Evolutionary conservation across 2,888 invertebrate genomes (phyloP).

Genomic region (Morpho achilles): DNA sequence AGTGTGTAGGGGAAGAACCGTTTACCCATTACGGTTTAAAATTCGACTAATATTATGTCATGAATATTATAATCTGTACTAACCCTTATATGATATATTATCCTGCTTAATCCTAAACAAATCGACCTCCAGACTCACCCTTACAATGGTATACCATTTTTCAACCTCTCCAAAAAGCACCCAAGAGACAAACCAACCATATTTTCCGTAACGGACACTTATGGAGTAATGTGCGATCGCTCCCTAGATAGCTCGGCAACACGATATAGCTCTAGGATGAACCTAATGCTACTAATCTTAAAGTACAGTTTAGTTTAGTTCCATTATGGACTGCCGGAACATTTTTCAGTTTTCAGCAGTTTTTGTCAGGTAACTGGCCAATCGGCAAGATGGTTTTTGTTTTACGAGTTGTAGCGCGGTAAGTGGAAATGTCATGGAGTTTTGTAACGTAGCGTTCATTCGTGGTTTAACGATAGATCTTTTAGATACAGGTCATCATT

Average conservation of each 20-base stretch:
- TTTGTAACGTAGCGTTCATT: too few relatives aligned
- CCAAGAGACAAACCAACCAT: conserved; percentile 20
- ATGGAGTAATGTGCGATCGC: conserved; percentile 21
- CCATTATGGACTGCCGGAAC: background rate
- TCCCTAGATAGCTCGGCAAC: conserved; percentile 16
- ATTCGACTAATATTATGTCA: too few relatives aligned
- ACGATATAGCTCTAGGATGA: too few relatives aligned
- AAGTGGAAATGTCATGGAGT: too few relatives aligned
- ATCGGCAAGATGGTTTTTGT: conserved; percentile 1
- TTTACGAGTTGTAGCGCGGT: background rate
- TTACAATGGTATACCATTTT: conserved; percentile 25
- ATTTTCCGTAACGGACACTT: conserved; percentile 22
- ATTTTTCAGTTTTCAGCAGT: conserved; percentile 11
- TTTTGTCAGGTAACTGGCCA: conserved; percentile 1
- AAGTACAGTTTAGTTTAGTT: conserved; percentile 2
- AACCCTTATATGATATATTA: conserved; percentile 17
- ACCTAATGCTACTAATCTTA: conserved; percentile 5
- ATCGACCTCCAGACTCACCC: conserved; percentile 21
- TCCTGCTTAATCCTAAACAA: conserved; percentile 18
- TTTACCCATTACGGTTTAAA: too few relatives aligned
- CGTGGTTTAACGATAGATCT: too few relatives aligned
- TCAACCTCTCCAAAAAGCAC: conserved; percentile 23
- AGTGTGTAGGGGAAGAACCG: too few relatives aligned
- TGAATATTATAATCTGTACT: background rate
- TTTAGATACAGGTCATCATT: too few relatives aligned